Percentiles rank a stretch among this genome's conserved stretches.
Evolutionary conservation across 2,113 vertebrate species (phyloP).

Genomic region (Merops nubicus): DNA sequence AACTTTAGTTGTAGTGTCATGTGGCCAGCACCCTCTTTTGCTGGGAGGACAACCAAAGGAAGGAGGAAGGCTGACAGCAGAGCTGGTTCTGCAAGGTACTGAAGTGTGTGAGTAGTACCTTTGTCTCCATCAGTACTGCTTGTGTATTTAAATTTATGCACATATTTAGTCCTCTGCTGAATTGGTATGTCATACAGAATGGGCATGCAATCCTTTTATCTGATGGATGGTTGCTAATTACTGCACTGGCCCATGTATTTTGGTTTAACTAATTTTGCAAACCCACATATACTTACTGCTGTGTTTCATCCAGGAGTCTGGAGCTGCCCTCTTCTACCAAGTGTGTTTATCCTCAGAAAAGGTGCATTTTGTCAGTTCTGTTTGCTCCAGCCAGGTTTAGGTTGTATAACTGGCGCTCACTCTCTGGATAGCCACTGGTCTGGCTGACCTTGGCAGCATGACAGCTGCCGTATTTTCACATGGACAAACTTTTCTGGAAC

Average conservation of each 20-base stretch:
- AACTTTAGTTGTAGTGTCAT: neutral
- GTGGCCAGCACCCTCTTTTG: neutral
- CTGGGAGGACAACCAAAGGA: neutral
- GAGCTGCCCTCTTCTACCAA: neutral
- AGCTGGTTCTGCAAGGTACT: neutral
- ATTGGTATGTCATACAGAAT: slow-evolving; percentile 8
- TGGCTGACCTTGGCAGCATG: slow-evolving; percentile 59
- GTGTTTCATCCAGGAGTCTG: neutral
- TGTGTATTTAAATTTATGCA: slow-evolving; percentile 41
- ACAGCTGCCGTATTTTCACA: slow-evolving; percentile 67
- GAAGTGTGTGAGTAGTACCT: neutral
- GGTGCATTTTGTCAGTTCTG: neutral
- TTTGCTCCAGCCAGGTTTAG: slow-evolving; percentile 4
- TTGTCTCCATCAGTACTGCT: slow-evolving; percentile 12
- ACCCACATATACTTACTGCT: neutral
- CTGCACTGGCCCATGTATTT: neutral
- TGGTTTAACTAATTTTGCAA: slow-evolving; percentile 14
- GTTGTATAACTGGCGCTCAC: slow-evolving; percentile 23
- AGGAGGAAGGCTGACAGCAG: neutral
- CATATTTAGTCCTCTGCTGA: slow-evolving; percentile 36
- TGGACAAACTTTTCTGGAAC: slow-evolving; percentile 70
- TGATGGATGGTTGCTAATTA: slow-evolving; percentile 19
- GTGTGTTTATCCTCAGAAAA: slow-evolving; percentile 2
- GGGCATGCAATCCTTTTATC: slow-evolving; percentile 36
- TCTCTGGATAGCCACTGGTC: slow-evolving; percentile 18